Evolutionary conservation across 1,140 invertebrate species (phyloP), one percentile per base, ranked within the genome.

Genomic region (Heliconius congener): DNA sequence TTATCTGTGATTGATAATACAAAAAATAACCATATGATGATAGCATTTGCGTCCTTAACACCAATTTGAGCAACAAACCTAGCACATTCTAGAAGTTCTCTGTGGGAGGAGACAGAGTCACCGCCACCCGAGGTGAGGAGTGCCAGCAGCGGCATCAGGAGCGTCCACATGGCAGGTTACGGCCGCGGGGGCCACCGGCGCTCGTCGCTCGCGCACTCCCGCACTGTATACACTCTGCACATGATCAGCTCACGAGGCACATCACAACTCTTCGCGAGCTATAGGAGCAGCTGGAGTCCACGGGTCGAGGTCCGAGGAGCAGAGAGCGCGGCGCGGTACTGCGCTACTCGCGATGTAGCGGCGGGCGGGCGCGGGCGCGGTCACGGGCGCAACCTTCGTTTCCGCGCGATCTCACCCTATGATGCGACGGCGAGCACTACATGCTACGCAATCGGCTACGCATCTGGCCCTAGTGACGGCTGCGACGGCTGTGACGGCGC

Each of bases 371-470:
- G 87, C 89, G 87, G 88, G 87, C 87, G 89, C 92, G 92, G 92
- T 94, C 91, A 94, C 88, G 91, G 91, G 91, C 92, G 87, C 90
- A 94, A 94, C 92, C 92, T 94, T 94, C 87, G 87, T 86, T 87
- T 85, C 86, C 88, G 87, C 81, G 84, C 88, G 86, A 86, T 90
- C 90, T 92, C 86, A 91, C 91, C 90, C 90, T 88, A 84, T 90
- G 89, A 90, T 90, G 89, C 83, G 82, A 76, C 81, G 82, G 83
- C 78, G 86, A 85, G 83, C 83, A 87, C 86, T 71, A 80, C 79
- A 73, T 78, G 86, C 87, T 87, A 91, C 87, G 87, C 84, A 88
- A 84, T 83, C 83, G 70, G 81, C 85, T 85, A 87, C 85, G 84
- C 81, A 87, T 66, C 79, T 77, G 77, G 81, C 82, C 78, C 82